A percentile compares a stretch with the other conserved stretches of the same genome.
Conservation (phyloP, 2,888 invertebrate species). For the Epiblema foenella region DNA sequence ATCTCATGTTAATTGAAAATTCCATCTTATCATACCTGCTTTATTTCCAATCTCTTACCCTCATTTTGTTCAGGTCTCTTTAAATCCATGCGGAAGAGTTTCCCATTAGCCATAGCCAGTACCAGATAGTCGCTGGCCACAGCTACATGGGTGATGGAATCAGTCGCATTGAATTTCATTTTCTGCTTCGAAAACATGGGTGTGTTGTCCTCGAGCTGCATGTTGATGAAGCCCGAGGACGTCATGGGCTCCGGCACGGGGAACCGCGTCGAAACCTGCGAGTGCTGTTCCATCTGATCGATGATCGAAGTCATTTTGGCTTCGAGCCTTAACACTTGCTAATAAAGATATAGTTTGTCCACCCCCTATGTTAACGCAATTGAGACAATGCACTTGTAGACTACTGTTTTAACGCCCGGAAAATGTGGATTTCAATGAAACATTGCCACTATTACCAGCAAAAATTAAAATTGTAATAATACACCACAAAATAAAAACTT, state of each 20-base stretch:
- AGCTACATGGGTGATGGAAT: slow-evolving; percentile 91
- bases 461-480: background rate
- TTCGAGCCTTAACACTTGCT: slow-evolving; percentile 37
- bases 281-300: slow-evolving; percentile 93
- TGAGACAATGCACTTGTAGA: background rate
- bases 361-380: slow-evolving; percentile 16
- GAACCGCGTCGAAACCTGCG: slow-evolving; percentile 80
- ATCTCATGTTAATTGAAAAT: no score
- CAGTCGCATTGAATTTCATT: slow-evolving; percentile 91
- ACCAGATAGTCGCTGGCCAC: slow-evolving; percentile 93
- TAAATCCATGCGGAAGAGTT: slow-evolving; percentile 92
- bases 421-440: background rate
- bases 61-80: slow-evolving; percentile 91
- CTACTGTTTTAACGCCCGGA: background rate
- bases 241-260: slow-evolving; percentile 75
- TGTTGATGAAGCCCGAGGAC: slow-evolving; percentile 82
- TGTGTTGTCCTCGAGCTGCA: slow-evolving; percentile 88
- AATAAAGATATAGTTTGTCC: slow-evolving; percentile 11
- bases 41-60: slow-evolving; percentile 79
- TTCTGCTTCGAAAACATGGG: slow-evolving; percentile 95
- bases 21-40: no score
- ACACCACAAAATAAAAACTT: slow-evolving; percentile 13
- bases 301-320: slow-evolving; percentile 91
- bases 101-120: slow-evolving; percentile 93
- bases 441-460: background rate